Evolutionary conservation across 1,140 invertebrate species (phyloP), one percentile per base, ranked within the genome.

Genomic region (Dendroctonus valens): DNA sequence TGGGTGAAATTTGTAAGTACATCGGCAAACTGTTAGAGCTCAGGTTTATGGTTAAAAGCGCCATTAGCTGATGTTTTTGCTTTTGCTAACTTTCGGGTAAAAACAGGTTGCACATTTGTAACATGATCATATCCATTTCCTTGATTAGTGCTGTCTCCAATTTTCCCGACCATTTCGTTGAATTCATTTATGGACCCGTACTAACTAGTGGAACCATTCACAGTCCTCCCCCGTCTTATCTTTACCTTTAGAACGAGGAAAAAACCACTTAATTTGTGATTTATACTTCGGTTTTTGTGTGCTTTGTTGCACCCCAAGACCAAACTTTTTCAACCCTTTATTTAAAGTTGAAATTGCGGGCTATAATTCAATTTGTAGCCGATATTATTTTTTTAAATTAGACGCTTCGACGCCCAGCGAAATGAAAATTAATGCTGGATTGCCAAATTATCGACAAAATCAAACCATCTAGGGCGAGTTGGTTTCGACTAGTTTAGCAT

Each of bases 181-280:
- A 26, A 2, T 26, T 9, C 1, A 4, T 39, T 8, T 59, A 8
- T 49, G 60, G 9, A n/a, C 60, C 60, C 67, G 54, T 42, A 59
- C 57, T 64, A 50, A 57, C 12, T 52, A 42, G 59, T 68, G 38
- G 59, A 59, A 59, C 53, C 62, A 51, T 50, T 51, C 42, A 41
- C 26, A 26, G 26, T 49, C 55, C 63, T 48, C 61, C 63, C 59
- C 46, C 57, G 50, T 57, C 62, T 67, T 70, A 65, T 70, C 69
- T 59, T 46, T 68, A 67, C 69, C 62, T 70, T 66, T 66, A 44
- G 50, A 67, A 61, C 50, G 44, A 53, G 54, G 52, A 68, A 70
- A 69, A 70, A 70, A 70, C 69, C 69, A 70, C 69, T 70, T 70
- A 70, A 70, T 70, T 70, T 70, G 69, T 70, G 69, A 70, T 70